phyloP scores from a whole-genome alignment of 2,797 vertebrate genomes.

The Mionectes olivaceus region DNA sequence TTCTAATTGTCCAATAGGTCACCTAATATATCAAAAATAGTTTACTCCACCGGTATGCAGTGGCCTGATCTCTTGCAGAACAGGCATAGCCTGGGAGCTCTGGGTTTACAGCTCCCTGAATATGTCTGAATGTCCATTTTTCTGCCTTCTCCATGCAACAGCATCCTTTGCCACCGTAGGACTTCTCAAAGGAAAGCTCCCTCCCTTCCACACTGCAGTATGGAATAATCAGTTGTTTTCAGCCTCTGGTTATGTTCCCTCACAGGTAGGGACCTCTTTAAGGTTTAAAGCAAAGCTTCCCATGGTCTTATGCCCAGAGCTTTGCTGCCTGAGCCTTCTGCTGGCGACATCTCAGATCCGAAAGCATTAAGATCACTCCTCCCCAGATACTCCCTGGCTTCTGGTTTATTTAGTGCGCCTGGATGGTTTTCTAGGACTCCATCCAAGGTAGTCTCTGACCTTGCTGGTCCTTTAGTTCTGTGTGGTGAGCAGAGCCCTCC shows the following conservation, averaged over 20 bases:
- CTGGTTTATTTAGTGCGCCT: conserved; percentile 48
- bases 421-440: conserved; percentile 68
- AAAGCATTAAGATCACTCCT: conserved; percentile 58
- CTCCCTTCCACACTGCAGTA: not conserved
- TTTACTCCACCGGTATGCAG: not conserved
- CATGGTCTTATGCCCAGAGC: not conserved
- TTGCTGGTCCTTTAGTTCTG: conserved; percentile 32
- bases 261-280: not conserved
- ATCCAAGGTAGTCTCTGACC: conserved; percentile 57
- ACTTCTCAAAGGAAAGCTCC: not conserved
- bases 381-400: conserved; percentile 38
- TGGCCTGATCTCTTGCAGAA: not conserved
- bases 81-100: not conserved
- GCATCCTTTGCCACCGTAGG: rapidly evolving
- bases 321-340: conserved; percentile 33
- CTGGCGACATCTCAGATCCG: not conserved
- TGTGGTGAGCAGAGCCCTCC: not conserved
- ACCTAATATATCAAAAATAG: not conserved
- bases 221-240: not conserved
- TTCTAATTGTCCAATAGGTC: not conserved
- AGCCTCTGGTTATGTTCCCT: not conserved
- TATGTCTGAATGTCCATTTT: not conserved
- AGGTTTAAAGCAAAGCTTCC: conserved; percentile 14
- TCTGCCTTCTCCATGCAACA: not conserved
- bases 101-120: not conserved